Evolutionary conservation across 2,113 vertebrate species (phyloP).

Genomic region (cattle (Bos taurus)): ARS-UCD2.0 NC_037340.1:10095501-10096000

Average conservation of each 20-base stretch:
- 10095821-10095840: background rate
- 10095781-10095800: accelerated
- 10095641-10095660: background rate
- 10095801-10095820: background rate
- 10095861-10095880: background rate
- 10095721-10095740: background rate
- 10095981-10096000: background rate
- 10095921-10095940: background rate
- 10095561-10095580: background rate
- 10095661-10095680: background rate
- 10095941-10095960: background rate
- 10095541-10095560: background rate
- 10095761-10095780: background rate
- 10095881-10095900: background rate
- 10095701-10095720: background rate
- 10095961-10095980: background rate
- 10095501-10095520: background rate
- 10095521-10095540: background rate
- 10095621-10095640: background rate
- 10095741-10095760: background rate
- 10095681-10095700: background rate
- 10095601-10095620: background rate
- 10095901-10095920: background rate
- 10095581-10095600: background rate
- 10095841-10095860: background rate